These are phyloP conservation scores for Pteria penguin DNA, from an alignment of 2,888 invertebrate species.

Conservation along the genomic window DNA sequence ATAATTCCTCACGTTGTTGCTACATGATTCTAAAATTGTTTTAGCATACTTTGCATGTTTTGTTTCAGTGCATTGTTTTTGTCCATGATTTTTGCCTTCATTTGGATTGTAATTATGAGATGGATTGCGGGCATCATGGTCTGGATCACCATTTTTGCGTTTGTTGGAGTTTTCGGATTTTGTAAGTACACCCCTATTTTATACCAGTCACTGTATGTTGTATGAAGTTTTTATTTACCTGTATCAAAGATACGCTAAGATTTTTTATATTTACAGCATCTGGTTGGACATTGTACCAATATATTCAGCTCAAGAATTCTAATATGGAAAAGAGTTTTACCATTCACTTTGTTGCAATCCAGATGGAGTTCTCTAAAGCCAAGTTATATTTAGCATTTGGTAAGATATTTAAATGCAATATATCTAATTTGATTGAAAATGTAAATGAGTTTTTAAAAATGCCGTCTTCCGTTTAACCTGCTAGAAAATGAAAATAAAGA, in stretches of 20 bases:
- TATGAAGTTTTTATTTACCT: too few relatives aligned
- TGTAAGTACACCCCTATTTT: conserved; percentile 80
- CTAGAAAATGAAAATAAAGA: too few relatives aligned
- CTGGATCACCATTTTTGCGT: conserved; percentile 90
- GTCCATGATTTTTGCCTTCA: conserved; percentile 88
- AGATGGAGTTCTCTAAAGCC: conserved; percentile 65
- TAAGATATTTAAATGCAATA: too few relatives aligned
- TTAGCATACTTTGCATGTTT: too few relatives aligned
- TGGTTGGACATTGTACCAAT: conserved; percentile 84
- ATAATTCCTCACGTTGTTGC: too few relatives aligned
- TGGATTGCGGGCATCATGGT: conserved; percentile 93
- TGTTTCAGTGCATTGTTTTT: conserved; percentile 76
- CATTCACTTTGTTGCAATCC: conserved; percentile 62
- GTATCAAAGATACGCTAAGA: too few relatives aligned
- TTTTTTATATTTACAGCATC: conserved; percentile 55
- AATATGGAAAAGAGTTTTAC: conserved; percentile 63
- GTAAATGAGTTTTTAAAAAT: too few relatives aligned
- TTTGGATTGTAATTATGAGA: conserved; percentile 93
- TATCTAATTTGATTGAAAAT: too few relatives aligned
- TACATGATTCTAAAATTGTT: too few relatives aligned
- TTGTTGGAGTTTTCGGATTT: conserved; percentile 86
- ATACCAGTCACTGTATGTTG: too few relatives aligned
- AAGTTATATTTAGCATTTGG: conserved; percentile 78
- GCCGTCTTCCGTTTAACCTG: too few relatives aligned
- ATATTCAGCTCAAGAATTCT: conserved; percentile 78